Conservation (phyloP, 1,140 invertebrate genomes). For the Drosophila insularis region DNA sequence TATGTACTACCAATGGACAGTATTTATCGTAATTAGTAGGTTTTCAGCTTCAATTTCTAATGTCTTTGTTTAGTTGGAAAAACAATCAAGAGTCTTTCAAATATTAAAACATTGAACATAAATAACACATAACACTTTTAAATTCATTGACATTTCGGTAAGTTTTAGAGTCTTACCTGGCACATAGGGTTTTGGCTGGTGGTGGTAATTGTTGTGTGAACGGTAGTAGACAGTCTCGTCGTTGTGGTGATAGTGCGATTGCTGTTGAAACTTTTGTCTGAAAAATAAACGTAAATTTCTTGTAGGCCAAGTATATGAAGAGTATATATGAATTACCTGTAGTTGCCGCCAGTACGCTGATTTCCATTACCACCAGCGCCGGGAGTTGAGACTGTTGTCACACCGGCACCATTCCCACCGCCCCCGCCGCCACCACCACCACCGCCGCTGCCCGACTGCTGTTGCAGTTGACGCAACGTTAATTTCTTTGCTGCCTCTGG, state of each 20-base stretch:
- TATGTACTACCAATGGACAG: no score
- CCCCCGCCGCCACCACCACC: constrained; percentile 26
- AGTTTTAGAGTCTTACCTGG: constrained; percentile 59
- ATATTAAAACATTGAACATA: no score
- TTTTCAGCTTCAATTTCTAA: no score
- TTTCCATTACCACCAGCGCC: constrained; percentile 60
- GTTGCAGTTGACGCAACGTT: constrained; percentile 73
- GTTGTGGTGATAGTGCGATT: constrained; percentile 81
- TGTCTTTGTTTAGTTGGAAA: no score
- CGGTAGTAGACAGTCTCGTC: constrained; percentile 81
- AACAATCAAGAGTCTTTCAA: no score
- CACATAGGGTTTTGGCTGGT: constrained; percentile 82
- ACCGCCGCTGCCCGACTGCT: constrained; percentile 50
- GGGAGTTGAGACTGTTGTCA: constrained; percentile 21
- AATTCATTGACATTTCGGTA: no score
- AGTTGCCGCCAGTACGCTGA: constrained; percentile 66
- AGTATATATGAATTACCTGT: constrained; percentile 51
- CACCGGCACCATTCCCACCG: constrained; percentile 18
- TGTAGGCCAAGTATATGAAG: not conserved
- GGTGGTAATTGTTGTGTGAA: constrained; percentile 77
- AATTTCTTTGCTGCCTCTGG: constrained; percentile 80
- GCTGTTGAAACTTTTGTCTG: constrained; percentile 80
- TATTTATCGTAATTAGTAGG: no score
- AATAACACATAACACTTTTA: no score
- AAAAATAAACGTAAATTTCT: not conserved